Conservation (phyloP, 1,140 invertebrate genomes). For the Gryllus bimaculatus region DNA sequence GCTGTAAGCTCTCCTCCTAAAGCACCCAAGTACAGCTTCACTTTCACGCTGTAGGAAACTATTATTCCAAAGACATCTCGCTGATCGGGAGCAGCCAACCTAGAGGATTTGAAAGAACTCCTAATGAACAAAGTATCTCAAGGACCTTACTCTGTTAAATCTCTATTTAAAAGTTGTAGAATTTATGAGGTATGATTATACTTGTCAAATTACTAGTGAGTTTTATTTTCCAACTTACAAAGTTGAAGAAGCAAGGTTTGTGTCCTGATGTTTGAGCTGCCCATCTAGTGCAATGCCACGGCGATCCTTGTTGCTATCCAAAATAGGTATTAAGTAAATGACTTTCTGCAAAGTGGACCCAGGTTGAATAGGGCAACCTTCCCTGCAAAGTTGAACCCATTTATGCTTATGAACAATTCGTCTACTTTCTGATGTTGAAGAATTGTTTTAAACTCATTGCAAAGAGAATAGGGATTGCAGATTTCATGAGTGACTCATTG, state of each 20-base stretch:
- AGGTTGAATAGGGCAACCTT: slow-evolving; percentile 90
- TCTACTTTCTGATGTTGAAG: no score
- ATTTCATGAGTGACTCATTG: no score
- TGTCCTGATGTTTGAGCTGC: slow-evolving; percentile 78
- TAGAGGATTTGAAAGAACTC: slow-evolving; percentile 29
- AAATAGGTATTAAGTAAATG: slow-evolving; percentile 70
- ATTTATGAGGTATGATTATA: not conserved
- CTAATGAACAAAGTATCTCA: no score
- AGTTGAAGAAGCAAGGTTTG: slow-evolving; percentile 92
- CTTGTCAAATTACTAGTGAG: not conserved
- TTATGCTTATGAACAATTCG: no score
- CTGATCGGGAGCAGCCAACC: slow-evolving; percentile 67
- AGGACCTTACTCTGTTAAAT: no score
- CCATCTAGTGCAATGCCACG: slow-evolving; percentile 92
- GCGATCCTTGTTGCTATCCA: slow-evolving; percentile 75
- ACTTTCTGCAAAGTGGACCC: slow-evolving; percentile 89
- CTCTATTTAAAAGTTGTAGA: no score
- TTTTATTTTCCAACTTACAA: slow-evolving; percentile 51
- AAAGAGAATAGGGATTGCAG: no score
- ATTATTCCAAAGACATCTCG: slow-evolving; percentile 82
- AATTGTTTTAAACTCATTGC: no score
- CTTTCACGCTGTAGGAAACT: slow-evolving; percentile 84
- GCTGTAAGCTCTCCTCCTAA: slow-evolving; percentile 88
- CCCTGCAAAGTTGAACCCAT: slow-evolving; percentile 40
- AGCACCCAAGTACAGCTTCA: slow-evolving; percentile 89